Percentiles rank a stretch among this genome's conserved stretches.
Conservation (phyloP, 2,888 invertebrate genomes). For the Metopia argyrocephala region DNA sequence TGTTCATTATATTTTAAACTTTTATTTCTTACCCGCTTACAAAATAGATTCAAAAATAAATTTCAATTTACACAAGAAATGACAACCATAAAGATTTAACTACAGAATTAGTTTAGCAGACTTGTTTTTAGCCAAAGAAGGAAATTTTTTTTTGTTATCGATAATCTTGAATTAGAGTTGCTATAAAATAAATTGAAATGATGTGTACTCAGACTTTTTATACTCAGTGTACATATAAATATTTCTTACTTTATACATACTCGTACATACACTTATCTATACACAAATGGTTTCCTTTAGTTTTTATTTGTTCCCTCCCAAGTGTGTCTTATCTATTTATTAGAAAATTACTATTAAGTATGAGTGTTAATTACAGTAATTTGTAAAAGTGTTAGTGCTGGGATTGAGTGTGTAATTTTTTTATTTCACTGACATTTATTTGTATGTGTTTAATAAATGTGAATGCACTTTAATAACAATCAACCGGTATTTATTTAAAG, state of each 20-base stretch:
- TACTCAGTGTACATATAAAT: no score
- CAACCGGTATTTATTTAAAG: background rate
- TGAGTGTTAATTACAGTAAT: conserved; percentile 2
- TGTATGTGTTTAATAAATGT: background rate
- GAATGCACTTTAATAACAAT: conserved; percentile 3
- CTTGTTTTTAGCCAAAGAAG: no score
- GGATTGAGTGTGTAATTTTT: background rate
- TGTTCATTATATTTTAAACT: no score
- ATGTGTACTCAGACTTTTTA: no score
- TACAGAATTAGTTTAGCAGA: no score
- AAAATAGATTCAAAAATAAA: no score
- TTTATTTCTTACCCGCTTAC: no score
- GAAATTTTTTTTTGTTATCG: no score
- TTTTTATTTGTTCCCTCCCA: background rate
- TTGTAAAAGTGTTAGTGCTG: background rate
- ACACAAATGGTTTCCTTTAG: background rate
- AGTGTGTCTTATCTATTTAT: background rate
- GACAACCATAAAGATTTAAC: no score
- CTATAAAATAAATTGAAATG: no score
- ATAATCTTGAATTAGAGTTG: no score
- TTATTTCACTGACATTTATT: background rate
- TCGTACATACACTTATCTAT: background rate
- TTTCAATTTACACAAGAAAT: no score
- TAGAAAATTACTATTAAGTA: background rate
- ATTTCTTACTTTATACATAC: background rate